Evolutionary conservation across 2,888 invertebrate species (phyloP), one percentile per base, ranked within the genome.

Genomic region (Papilio gigon): DNA sequence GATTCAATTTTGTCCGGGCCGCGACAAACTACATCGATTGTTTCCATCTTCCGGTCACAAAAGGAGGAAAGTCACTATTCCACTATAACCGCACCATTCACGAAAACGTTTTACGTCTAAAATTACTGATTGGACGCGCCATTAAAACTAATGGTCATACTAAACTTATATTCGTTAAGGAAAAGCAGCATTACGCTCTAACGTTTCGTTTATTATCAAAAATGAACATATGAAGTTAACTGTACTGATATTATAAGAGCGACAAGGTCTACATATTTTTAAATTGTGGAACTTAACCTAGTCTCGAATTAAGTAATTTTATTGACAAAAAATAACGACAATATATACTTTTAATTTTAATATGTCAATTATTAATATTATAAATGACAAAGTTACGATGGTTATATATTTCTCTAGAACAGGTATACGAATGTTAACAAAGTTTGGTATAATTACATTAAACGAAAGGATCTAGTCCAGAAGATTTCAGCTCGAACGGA

Each of bases 1-100:
- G 85, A 90, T 90, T 89, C 89, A 89, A 90, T 91, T 91, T 89
- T 78, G 80, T 80, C 80, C 77, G 77, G 77, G 75, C 84, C 83
- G 84, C 83, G 85, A 85, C 89, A 86, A 89, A 90, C 90, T 90
- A 80, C 85, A 87, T 86, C 90, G 89, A 90, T 90, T 90, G 89
- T 89, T 86, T 90, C 89, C 85, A 85, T 89, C 90, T 91, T 90
- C 90, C 86, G 85, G 81, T 85, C 89, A 85, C 88, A 86, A 80
- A 80, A 82, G 77, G 78, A 70, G 72, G 78, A 80, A 77, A 80
- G 78, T 78, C 73, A 77, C 76, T 67, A 71, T 72, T 71, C 68
- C 66, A 68, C 65, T 68, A 70, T 67, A 70, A 64, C 17, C 64
- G 58, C 17, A 22, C 53, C 67, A 64, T 53, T 64, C 35, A 47